Evolutionary conservation across 2,113 vertebrate species (phyloP), one percentile per base, ranked within the genome.

Genomic region (Grammomys dolichurus): DNA sequence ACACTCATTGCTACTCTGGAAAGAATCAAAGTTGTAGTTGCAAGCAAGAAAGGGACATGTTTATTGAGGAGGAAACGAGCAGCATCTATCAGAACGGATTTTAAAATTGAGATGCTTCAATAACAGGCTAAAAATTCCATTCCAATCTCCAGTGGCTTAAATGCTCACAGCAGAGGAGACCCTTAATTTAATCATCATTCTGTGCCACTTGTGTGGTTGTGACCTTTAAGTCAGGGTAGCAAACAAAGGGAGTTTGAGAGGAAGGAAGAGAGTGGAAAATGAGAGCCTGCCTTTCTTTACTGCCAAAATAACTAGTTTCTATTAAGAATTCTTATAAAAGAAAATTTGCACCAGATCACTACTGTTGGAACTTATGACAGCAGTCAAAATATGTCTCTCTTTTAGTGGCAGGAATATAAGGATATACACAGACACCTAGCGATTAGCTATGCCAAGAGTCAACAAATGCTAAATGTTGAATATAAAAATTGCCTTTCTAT

Each of bases 381-480:
- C 93, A 88, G 60, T 94, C 82, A 93, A 93, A 95, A 90, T 95
- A 63, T 90, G 72, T 73, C 36, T 93, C 13, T 54, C 96, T 94
- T 75, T 87, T 89, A 33, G 63, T 96, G 51, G 54, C 65, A 93
- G n/a, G n/a, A 75, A 75, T 82, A 78, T 93, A 91, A 89, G 13
- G 40, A 96, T 89, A 96, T 48, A 89, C 12, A 77, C 33, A 94
- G 78, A 96, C 89, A 22, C 11, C 56, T 95, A 72, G 81, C 9
- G 89, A 92, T 78, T 96, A 97, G 75, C 14, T 90, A 81, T 84
- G 17, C 9, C 28, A 97, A 69, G 76, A 93, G 89, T 89, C 94
- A 93, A 94, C 94, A 73, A 87, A 96, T 94, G 86, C 60, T 78
- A 96, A 93, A 95, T 72, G 16, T 89, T 95, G 94, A 96, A 96